Percentiles rank a stretch among this genome's conserved stretches.
Conservation (phyloP, 2,113 vertebrate species). For the Brachirus orientalis region DNA sequence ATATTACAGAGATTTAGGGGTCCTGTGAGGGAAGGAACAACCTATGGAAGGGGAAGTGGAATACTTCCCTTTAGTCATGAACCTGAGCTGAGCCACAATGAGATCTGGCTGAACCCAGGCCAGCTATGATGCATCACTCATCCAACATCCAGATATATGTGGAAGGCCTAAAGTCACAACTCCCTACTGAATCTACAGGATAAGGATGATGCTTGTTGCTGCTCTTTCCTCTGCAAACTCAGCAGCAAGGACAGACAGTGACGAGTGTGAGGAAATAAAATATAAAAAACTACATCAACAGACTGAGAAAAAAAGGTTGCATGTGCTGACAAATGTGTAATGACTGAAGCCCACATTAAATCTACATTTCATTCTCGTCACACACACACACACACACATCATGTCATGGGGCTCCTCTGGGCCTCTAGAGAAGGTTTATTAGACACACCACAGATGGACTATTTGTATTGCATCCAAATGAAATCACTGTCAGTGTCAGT, state of each 20-base stretch:
- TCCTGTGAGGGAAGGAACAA: not conserved
- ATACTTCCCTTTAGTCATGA: constrained; percentile 5
- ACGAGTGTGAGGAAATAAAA: not conserved
- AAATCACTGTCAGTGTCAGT: constrained; percentile 57
- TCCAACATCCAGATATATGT: constrained; percentile 28
- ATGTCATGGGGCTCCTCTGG: constrained; percentile 35
- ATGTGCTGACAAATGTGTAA: constrained; percentile 19
- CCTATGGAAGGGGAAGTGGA: constrained; percentile 3
- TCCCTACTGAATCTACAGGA: not conserved
- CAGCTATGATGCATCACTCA: constrained; percentile 17
- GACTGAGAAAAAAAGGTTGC: constrained; percentile 56
- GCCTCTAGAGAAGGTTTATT: constrained; percentile 51
- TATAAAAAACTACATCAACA: constrained; percentile 5
- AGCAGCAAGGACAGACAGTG: constrained; percentile 1
- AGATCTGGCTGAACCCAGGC: not conserved
- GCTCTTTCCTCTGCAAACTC: constrained; percentile 4
- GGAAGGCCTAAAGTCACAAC: constrained; percentile 17
- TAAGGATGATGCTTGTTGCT: constrained; percentile 26
- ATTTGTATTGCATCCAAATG: constrained; percentile 51
- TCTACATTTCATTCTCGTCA: constrained; percentile 11
- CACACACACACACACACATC: constrained; percentile 10
- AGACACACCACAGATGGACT: constrained; percentile 64
- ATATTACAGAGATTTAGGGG: not conserved
- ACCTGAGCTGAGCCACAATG: constrained; percentile 1
- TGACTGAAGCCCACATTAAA: constrained; percentile 27